Base-by-base conservation (phyloP, 2,888 invertebrate genomes). In the Agrotis ipsilon region DNA sequence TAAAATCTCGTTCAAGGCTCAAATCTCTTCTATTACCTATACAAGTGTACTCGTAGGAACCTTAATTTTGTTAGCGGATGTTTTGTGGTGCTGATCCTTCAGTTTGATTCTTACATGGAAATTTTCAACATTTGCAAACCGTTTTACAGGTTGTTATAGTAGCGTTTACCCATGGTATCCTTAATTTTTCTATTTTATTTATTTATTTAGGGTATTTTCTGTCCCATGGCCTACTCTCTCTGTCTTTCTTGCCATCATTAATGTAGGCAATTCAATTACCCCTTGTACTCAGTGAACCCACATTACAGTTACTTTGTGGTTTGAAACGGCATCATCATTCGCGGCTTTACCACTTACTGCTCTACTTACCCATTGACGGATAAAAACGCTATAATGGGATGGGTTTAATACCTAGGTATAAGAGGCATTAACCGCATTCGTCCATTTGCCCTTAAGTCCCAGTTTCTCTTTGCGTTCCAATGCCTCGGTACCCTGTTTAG, bases 251-350 rank as follows among this genome's bases (percentile, higher is more conserved):
- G 24, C 21, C 51, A 45, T 75, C 19, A n/a, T 61, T 14, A 19
- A n/a, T 57, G 63, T 80, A 62, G 57, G 13, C n/a, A 59, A 48
- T 68, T 61, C 18, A 32, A 57, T 69, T 67, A 5, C 77, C 45
- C 61, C 24, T 62, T 59, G 32, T 11, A 54, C 65, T 55, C 14
- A 61, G 55, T 49, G 71, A 81, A 67, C 68, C 64, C 58, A 67
- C 68, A 71, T 62, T 67, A 72, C 78, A 52, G 84, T 59, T 75
- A 69, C 75, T 43, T 81, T 67, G 84, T 67, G 82, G 84, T 82
- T 21, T 61, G 64, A 73, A 81, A 81, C 72, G 72, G 78, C 63
- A 81, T 67, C 55, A 48, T 59, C 79, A 68, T 73, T 75, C 64
- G 70, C 54, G 82, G 84, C 68, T 68, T 72, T 68, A 81, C 75